phyloP scores from a whole-genome alignment of 2,113 vertebrate species.

The Chascanopsetta lugubris region DNA sequence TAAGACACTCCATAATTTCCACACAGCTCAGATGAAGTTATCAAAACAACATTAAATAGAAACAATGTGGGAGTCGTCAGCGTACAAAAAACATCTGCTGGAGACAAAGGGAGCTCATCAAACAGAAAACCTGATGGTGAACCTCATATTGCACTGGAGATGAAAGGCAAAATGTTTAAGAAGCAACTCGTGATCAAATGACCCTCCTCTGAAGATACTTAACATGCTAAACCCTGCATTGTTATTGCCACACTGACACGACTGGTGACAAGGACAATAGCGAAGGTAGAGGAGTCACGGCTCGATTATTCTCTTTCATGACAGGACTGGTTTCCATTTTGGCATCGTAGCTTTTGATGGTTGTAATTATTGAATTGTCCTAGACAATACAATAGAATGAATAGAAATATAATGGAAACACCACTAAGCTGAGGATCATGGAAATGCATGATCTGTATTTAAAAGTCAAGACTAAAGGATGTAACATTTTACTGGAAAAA shows the following conservation, averaged over 20 bases:
- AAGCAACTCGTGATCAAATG: constrained; percentile 34
- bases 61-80: constrained; percentile 14
- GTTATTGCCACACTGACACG: constrained; percentile 37
- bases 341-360: constrained; percentile 6
- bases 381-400: too few relatives aligned
- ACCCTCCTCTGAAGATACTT: constrained; percentile 3
- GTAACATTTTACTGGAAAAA: constrained; percentile 9
- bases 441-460: constrained; percentile 6
- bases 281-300: constrained; percentile 15
- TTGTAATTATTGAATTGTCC: constrained; percentile 20
- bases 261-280: constrained; percentile 14
- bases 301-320: constrained; percentile 30
- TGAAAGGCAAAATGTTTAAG: constrained; percentile 37
- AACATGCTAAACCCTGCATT: constrained; percentile 9
- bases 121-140: constrained; percentile 1
- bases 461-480: constrained; percentile 12
- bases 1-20: constrained; percentile 21
- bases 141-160: constrained; percentile 45
- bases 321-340: constrained; percentile 23
- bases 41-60: constrained; percentile 38
- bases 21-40: constrained; percentile 29
- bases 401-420: too few relatives aligned
- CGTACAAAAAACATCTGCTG: constrained; percentile 27
- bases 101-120: background rate
- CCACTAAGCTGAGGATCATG: constrained; percentile 4